Evolutionary conservation across 2,888 invertebrate species (phyloP), one percentile per base, ranked within the genome.

Genomic region (Tachina grossa): DNA sequence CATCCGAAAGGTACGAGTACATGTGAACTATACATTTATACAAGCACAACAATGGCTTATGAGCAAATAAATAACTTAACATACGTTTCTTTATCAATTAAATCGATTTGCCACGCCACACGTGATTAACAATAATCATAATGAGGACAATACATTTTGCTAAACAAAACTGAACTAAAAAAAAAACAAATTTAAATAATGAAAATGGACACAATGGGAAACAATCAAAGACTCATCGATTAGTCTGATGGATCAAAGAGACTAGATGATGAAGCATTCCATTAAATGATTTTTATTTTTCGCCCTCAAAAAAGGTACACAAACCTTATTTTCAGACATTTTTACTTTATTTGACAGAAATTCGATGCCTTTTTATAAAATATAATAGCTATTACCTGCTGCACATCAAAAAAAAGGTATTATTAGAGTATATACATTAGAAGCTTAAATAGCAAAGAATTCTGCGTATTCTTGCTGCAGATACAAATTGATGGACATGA

Each of bases 61-160:
- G 14, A 14, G 9, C 13, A 78, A 43, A 49, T 31, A 51, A 49
- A 1, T 41, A 68, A 61, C 14, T 57, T 49, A 83, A 77, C 71
- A 71, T 39, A 71, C 71, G 57, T 77, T 83, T 71, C 71, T 71
- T 55, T 71, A 77, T 83, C 63, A 83, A 71, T 83, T 49, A 71
- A 71, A 65, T 71, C 43, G 59, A 82, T 82, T 82, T 31, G 71
- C 51, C 57, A 76, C 76, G 69, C 76, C 76, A 57, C 82, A 71
- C 76, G 82, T 83, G 71, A 57, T 71, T 45, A 63, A 57, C 57
- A 75, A 71, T 65, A 49, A 76, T 82, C 53, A 68, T 1, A 43
- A 39, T n/a, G 57, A 49, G 74, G 55, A 59, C 49, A 59, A 57
- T 2, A 47, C 45, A 55, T 16, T 59, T 1, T 57, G 22, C 39